Conservation (phyloP, 2,113 vertebrate genomes). For the Hippolais icterina region DNA sequence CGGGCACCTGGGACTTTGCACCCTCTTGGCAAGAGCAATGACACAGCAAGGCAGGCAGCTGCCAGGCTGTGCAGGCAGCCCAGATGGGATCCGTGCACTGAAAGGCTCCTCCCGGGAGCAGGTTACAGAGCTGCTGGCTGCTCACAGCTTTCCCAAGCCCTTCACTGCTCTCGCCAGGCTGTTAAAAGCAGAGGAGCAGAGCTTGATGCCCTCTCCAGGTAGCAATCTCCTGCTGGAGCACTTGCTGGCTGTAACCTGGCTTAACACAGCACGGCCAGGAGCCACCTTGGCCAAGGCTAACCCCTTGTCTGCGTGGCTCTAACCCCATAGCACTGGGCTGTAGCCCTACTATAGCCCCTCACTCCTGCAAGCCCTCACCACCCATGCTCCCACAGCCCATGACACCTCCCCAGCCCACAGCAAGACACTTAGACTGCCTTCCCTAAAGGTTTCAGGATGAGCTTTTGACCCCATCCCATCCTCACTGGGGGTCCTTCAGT, state of each 20-base stretch:
- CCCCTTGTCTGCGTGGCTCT: not conserved
- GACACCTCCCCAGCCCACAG: not conserved
- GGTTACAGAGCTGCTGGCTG: not conserved
- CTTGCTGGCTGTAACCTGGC: not conserved
- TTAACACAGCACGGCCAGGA: not conserved
- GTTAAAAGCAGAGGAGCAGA: not conserved
- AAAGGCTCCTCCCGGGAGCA: not conserved
- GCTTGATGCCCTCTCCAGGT: not conserved
- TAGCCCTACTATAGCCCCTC: not conserved
- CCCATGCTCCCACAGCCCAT: not conserved
- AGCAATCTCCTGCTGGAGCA: not conserved
- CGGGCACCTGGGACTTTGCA: not conserved
- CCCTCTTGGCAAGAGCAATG: not conserved
- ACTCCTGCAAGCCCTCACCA: not conserved
- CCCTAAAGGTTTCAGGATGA: not conserved
- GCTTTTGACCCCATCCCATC: not conserved
- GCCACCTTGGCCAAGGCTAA: not conserved
- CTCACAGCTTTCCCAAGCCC: not conserved
- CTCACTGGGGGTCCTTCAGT: fast-evolving
- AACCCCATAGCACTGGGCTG: not conserved
- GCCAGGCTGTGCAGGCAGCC: not conserved
- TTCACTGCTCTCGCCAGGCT: not conserved
- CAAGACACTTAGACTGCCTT: not conserved
- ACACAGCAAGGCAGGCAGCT: not conserved
- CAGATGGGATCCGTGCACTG: not conserved